phyloP scores from a whole-genome alignment of 2,113 vertebrate genomes.

The Circaetus cinerascens region DNA sequence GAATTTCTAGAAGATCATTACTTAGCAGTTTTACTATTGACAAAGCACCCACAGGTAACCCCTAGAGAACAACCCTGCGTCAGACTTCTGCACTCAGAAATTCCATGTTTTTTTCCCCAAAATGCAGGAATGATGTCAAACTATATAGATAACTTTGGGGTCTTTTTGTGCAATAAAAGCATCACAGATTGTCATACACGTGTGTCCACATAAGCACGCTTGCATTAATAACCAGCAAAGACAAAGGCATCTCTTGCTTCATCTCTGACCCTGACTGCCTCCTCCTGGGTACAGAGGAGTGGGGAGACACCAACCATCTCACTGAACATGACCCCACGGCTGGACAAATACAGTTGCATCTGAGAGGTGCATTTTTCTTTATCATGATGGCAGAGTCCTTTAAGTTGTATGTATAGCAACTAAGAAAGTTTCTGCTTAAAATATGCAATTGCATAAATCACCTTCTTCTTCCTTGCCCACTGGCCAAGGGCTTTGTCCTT shows the following conservation, averaged over 20 bases:
- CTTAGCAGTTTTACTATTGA: neutral
- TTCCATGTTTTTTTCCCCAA: neutral
- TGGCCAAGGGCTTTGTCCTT: neutral
- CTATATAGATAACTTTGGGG: neutral
- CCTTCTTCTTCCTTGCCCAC: neutral
- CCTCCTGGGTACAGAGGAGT: neutral
- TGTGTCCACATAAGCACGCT: rapidly evolving
- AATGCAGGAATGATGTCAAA: neutral
- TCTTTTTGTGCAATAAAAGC: neutral
- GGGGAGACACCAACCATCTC: neutral
- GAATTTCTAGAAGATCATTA: neutral
- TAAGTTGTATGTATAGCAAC: neutral
- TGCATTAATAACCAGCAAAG: neutral
- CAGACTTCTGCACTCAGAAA: neutral
- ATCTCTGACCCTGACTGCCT: neutral
- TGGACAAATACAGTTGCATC: neutral
- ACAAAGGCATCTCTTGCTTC: neutral
- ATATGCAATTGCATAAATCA: neutral
- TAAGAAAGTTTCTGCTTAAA: neutral
- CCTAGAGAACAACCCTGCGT: neutral
- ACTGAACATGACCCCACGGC: neutral
- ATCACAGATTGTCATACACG: neutral
- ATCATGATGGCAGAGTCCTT: neutral
- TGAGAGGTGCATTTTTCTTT: neutral
- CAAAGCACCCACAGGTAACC: neutral